phyloP scores from a whole-genome alignment of 2,797 vertebrate species.

The Chloroceryle inda region DNA sequence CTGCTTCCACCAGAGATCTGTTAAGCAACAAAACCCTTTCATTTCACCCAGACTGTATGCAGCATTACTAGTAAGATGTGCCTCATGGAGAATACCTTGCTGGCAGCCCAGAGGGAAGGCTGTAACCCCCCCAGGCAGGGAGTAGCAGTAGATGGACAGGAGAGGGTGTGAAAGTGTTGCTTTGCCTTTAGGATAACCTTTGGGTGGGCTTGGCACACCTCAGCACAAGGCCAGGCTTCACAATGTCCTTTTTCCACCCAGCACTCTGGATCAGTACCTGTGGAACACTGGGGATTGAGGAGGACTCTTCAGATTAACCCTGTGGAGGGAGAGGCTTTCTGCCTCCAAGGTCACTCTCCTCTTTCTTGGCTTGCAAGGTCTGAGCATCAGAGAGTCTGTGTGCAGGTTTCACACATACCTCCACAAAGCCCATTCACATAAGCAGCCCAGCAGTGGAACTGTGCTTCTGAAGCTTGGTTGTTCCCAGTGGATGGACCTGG shows the following conservation, averaged over 20 bases:
- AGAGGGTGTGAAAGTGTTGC: neutral
- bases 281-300: accelerated
- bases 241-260: neutral
- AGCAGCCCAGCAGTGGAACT: accelerated
- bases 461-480: accelerated
- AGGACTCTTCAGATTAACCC: neutral
- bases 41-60: neutral
- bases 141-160: neutral
- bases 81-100: neutral
- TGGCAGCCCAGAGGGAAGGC: accelerated
- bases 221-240: accelerated
- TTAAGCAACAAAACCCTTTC: neutral
- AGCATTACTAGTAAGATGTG: accelerated
- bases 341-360: neutral
- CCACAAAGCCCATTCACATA: neutral
- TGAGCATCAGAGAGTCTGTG: neutral
- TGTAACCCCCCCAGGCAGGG: neutral
- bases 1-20: neutral
- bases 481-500: neutral
- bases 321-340: neutral
- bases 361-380: neutral
- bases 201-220: neutral
- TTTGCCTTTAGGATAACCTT: neutral
- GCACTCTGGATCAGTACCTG: accelerated
- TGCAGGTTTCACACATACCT: neutral